Base-by-base conservation (phyloP, 2,888 invertebrate species). In the Trachelus iudaicus region DNA sequence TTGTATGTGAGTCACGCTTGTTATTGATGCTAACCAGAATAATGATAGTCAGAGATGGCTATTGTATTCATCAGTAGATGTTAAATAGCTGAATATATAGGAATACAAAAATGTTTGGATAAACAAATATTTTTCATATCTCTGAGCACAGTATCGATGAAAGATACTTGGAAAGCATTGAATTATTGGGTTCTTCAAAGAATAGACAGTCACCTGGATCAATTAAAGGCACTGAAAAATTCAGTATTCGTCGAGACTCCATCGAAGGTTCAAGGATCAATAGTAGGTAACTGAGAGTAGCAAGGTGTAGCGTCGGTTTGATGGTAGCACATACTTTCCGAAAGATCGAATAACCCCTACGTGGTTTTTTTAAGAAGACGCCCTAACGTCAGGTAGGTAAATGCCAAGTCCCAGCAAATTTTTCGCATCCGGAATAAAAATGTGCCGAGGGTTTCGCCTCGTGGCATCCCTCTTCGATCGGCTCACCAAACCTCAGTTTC, bases 361-460 rank as follows among this genome's bases (percentile, higher is more conserved):
- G 4, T 56, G 23, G 23, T 9, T 56, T 56, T 23, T 9, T 9
- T 9, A 23, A 15, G 1, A 56, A 56, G 9, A 23, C 9, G 15
- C 56, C 23, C 23, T 23, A 23, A 56, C 56, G 56, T 56, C 23
- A 71, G 71, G 71, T 13, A 71, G 71, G 33, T 15, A 23, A 71
- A 31, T 33, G 34, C 31, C 1, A 71, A 34, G 6, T 71, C 71
- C 71, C 34, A 71, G 31, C 31, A 71, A 71, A 71, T 71, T 33
- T 71, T 71, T 31, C 71, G 15, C 31, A 33, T 71, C 34, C 71
- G 34, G 71, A 31, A 71, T 71, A 71, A 71, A 71, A 71, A 33
- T 71, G 71, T 34, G 71, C 79, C 73, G 80, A 80, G 79, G 80
- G 80, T 78, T 56, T 34, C 31, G 71, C 71, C 71, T 12, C 23